Conservation (phyloP, 1,140 invertebrate genomes). For the Limonius californicus region DNA sequence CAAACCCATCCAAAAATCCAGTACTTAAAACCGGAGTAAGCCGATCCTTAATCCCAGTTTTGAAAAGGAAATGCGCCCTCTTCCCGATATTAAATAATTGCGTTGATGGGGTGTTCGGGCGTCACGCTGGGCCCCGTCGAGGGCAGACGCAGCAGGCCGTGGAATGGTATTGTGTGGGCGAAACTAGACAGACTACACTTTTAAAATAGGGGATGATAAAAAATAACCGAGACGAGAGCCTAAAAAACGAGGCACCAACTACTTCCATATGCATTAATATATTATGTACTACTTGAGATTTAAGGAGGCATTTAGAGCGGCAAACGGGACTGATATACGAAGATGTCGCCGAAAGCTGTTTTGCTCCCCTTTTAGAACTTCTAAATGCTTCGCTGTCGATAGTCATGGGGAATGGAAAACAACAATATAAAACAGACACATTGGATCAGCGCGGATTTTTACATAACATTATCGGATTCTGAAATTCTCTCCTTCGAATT, state of each 20-base stretch:
- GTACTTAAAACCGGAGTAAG: background rate
- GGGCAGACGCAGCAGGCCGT: background rate
- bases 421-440: too few species aligned
- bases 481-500: too few species aligned
- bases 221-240: background rate
- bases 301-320: background rate
- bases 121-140: background rate
- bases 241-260: background rate
- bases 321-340: background rate
- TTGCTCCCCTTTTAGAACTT: background rate
- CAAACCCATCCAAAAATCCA: background rate
- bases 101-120: constrained; percentile 8
- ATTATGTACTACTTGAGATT: background rate
- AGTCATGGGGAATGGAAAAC: too few species aligned
- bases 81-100: constrained; percentile 11
- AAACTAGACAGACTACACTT: constrained; percentile 2
- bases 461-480: too few species aligned
- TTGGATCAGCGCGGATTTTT: too few species aligned
- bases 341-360: background rate
- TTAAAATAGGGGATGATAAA: constrained; percentile 6
- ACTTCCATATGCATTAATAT: background rate
- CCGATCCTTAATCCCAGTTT: background rate
- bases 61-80: background rate
- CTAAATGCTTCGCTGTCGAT: background rate
- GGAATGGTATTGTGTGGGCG: constrained; percentile 6